Conservation (phyloP, 2,113 vertebrate species). For the Amblyornis subalaris region DNA sequence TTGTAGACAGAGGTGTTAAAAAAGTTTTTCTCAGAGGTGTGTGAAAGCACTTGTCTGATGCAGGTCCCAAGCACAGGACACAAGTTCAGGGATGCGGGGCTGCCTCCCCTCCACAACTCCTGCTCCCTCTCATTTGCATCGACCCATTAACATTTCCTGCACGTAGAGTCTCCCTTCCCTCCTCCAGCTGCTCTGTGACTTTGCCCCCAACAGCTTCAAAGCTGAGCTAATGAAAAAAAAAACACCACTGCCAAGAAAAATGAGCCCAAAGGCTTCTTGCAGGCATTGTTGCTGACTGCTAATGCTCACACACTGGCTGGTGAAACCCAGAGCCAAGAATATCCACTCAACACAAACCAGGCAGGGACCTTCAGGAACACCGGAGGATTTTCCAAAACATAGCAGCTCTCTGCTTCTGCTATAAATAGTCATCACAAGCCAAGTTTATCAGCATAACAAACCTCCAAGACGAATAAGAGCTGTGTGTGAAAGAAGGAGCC, state of each 20-base stretch:
- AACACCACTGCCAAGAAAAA: constrained; percentile 15
- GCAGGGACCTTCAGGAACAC: constrained; percentile 21
- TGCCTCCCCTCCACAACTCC: not conserved
- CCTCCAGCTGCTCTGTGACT: constrained; percentile 43
- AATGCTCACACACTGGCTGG: not conserved
- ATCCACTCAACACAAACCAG: not conserved
- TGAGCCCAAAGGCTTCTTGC: constrained; percentile 1
- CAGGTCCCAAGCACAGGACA: not conserved
- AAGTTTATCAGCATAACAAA: constrained; percentile 58
- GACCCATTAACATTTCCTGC: not conserved
- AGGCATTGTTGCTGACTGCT: constrained; percentile 9
- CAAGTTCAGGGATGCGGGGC: not conserved
- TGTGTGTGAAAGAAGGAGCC: constrained; percentile 15
- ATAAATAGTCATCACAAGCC: constrained; percentile 34
- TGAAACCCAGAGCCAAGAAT: constrained; percentile 34
- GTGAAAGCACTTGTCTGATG: not conserved
- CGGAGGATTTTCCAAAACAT: constrained; percentile 24
- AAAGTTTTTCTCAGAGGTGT: not conserved
- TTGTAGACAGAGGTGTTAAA: not conserved
- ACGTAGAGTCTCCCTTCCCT: not conserved
- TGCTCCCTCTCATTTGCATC: not conserved
- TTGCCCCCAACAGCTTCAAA: constrained; percentile 50
- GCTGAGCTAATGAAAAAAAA: constrained; percentile 37
- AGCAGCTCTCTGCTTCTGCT: constrained; percentile 47
- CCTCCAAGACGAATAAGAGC: not conserved